phyloP scores from a whole-genome alignment of 2,113 vertebrate species.

The Salvelinus fontinalis region DNA sequence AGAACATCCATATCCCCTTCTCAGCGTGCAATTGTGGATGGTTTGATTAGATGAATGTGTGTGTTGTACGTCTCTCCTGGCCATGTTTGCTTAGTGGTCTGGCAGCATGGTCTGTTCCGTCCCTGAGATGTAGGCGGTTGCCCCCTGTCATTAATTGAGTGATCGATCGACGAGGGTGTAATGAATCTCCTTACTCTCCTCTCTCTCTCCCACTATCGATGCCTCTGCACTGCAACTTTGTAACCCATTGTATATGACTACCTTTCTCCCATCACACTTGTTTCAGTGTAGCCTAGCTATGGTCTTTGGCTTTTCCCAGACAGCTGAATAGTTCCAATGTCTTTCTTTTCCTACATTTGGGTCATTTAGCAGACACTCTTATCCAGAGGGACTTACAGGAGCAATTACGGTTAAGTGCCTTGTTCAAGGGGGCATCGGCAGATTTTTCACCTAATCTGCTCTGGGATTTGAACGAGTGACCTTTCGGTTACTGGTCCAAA shows the following conservation, averaged over 20 bases:
- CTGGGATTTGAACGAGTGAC: no score
- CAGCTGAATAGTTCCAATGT: not conserved
- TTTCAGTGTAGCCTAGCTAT: no score
- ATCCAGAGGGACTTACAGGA: no score
- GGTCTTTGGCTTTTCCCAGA: not conserved
- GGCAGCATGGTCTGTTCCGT: not conserved
- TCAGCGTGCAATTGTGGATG: constrained; percentile 17
- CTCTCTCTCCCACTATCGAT: not conserved
- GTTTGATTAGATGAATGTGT: not conserved
- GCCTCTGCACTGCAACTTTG: not conserved
- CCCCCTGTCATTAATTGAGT: constrained; percentile 19
- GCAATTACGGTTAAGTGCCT: no score
- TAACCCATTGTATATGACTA: not conserved
- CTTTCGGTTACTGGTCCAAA: no score
- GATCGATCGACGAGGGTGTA: constrained; percentile 18
- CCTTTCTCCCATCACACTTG: not conserved
- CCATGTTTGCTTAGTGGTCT: not conserved
- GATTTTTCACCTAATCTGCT: no score
- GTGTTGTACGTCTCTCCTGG: not conserved
- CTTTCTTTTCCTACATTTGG: not conserved
- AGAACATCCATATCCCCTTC: constrained; percentile 41
- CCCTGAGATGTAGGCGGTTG: not conserved
- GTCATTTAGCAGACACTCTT: no score
- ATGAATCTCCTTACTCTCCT: not conserved
- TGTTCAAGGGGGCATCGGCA: no score